A percentile compares a stretch with the other conserved stretches of the same genome.
These are phyloP conservation scores for Sycobia sp. DNA, from an alignment of 1,140 invertebrate genomes.

Conservation along the genomic window DNA sequence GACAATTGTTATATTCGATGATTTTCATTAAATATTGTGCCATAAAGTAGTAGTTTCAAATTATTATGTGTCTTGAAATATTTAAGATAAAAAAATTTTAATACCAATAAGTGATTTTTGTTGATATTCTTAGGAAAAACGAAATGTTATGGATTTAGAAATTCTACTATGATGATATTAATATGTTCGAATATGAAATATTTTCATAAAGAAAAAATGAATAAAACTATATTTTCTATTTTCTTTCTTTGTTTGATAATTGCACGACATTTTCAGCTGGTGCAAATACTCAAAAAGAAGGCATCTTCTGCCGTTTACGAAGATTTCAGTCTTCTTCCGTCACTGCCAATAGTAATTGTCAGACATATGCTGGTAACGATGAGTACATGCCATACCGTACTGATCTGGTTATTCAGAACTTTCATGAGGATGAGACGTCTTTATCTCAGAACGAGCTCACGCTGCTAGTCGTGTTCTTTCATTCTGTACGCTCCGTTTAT, in stretches of 20 bases:
- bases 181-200: too few relatives aligned
- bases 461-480: constrained; percentile 74
- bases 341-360: constrained; percentile 37
- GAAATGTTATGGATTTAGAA: too few relatives aligned
- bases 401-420: constrained; percentile 71
- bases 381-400: constrained; percentile 76
- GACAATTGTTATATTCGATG: background rate
- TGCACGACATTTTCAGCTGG: constrained; percentile 36
- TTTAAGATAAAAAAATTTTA: too few relatives aligned
- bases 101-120: too few relatives aligned
- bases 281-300: constrained; percentile 43
- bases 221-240: too few relatives aligned
- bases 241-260: too few relatives aligned
- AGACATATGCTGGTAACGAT: constrained; percentile 35
- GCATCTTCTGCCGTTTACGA: constrained; percentile 57
- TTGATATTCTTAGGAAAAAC: too few relatives aligned
- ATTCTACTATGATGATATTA: too few relatives aligned
- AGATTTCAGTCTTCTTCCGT: constrained; percentile 60
- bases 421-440: constrained; percentile 51
- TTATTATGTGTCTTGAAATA: too few relatives aligned
- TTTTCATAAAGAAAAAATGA: too few relatives aligned
- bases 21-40: background rate
- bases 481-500: constrained; percentile 75
- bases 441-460: constrained; percentile 57
- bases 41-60: background rate